Evolutionary conservation across 2,888 invertebrate genomes (phyloP).

Genomic region (Helleia helle): DNA sequence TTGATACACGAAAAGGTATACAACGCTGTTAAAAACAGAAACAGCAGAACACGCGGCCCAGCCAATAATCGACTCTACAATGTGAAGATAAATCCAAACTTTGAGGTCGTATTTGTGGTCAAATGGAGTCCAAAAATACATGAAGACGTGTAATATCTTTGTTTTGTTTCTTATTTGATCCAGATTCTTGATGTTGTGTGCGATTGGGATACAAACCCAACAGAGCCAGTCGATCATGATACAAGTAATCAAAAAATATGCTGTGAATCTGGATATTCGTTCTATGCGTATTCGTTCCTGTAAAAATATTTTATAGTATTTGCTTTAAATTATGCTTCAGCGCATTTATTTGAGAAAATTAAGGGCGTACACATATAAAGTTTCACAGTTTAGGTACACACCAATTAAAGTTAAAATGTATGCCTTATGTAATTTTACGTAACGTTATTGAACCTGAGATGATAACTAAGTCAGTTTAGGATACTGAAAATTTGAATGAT

Average conservation of each 20-base stretch:
- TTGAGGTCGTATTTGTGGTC: constrained; percentile 29
- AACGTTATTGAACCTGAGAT: too few relatives aligned
- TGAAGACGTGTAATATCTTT: constrained; percentile 26
- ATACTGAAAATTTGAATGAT: too few relatives aligned
- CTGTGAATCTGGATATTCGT: constrained; percentile 18
- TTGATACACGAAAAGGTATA: constrained; percentile 29
- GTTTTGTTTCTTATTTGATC: constrained; percentile 27
- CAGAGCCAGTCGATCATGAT: constrained; percentile 17
- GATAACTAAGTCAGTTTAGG: too few relatives aligned
- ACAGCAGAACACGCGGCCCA: constrained; percentile 19
- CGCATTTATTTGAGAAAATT: too few relatives aligned
- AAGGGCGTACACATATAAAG: too few relatives aligned
- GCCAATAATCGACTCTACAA: constrained; percentile 20
- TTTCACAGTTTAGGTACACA: too few relatives aligned
- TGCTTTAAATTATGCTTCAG: too few relatives aligned
- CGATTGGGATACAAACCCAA: constrained; percentile 18
- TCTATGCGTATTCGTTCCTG: constrained; percentile 17
- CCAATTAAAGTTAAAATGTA: too few relatives aligned
- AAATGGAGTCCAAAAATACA: constrained; percentile 31
- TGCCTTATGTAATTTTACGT: too few relatives aligned
- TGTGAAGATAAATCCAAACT: constrained; percentile 26
- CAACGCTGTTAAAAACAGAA: constrained; percentile 26
- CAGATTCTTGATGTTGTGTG: constrained; percentile 24
- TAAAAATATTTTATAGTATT: neutral
- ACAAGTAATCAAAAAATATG: constrained; percentile 13